These are phyloP conservation scores for Gortyna flavago DNA, from an alignment of 2,888 invertebrate genomes.

Conservation along the genomic window DNA sequence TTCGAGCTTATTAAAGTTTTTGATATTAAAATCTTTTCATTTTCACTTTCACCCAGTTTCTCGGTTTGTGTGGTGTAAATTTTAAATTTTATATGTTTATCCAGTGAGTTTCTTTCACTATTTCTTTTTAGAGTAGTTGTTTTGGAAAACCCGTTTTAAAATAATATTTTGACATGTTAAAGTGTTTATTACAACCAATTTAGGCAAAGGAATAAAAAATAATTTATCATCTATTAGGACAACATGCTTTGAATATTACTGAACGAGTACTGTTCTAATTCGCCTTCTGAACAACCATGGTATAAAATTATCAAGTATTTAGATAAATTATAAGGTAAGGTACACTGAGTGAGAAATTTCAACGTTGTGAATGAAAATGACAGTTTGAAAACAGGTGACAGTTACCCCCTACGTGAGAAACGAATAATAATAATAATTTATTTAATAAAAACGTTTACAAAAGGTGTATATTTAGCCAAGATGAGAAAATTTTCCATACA, in stretches of 20 bases:
- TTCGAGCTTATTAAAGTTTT: constrained; percentile 71
- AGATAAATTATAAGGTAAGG: neutral
- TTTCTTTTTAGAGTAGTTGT: no score
- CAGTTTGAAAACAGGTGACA: neutral
- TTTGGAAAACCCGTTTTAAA: neutral
- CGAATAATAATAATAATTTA: neutral
- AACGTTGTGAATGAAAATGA: no score
- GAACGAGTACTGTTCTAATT: neutral
- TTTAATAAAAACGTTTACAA: no score
- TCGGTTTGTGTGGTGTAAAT: constrained; percentile 48
- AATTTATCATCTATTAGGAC: neutral
- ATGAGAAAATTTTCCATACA: no score
- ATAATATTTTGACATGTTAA: neutral
- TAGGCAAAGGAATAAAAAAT: neutral
- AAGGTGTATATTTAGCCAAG: no score
- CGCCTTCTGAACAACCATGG: neutral
- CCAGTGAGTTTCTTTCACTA: neutral
- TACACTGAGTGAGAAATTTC: no score
- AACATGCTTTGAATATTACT: neutral
- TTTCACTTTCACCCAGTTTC: constrained; percentile 59
- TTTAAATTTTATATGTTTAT: constrained; percentile 25
- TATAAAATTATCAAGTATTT: neutral
- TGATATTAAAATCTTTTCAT: constrained; percentile 63
- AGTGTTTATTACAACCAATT: neutral
- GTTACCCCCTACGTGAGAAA: neutral